Evolutionary conservation across 2,888 invertebrate genomes (phyloP).

Genomic region (Zygaena filipendulae): DNA sequence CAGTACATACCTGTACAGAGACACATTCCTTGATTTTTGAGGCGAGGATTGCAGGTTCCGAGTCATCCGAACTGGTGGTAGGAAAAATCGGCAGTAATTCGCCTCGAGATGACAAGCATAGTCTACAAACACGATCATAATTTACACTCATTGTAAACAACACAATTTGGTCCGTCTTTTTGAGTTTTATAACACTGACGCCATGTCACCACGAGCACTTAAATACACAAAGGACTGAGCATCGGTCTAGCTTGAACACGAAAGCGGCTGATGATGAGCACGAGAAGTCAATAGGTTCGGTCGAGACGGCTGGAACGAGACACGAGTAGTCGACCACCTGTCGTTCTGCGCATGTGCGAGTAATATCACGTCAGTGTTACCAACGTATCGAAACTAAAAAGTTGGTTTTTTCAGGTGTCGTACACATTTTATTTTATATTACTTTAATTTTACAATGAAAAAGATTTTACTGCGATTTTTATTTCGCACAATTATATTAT

Average conservation of each 20-base stretch:
- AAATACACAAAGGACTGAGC: slow-evolving; percentile 67
- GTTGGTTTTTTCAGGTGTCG: slow-evolving; percentile 27
- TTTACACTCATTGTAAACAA: slow-evolving; percentile 66
- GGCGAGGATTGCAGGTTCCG: slow-evolving; percentile 65
- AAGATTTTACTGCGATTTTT: slow-evolving; percentile 1
- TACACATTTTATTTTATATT: slow-evolving; percentile 26
- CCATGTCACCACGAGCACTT: slow-evolving; percentile 67
- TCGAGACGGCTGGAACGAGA: slow-evolving; percentile 62
- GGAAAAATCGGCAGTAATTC: slow-evolving; percentile 71
- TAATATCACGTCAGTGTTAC: slow-evolving; percentile 46
- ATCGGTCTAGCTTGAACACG: slow-evolving; percentile 64
- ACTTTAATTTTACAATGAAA: too few relatives aligned
- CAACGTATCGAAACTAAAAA: slow-evolving; percentile 42
- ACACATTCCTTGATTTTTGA: slow-evolving; percentile 74
- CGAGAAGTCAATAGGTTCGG: slow-evolving; percentile 67
- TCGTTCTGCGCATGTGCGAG: slow-evolving; percentile 70
- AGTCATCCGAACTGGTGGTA: slow-evolving; percentile 64
- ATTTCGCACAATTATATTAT: too few relatives aligned
- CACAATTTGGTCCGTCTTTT: slow-evolving; percentile 45
- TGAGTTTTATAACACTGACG: slow-evolving; percentile 52
- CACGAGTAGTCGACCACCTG: slow-evolving; percentile 68
- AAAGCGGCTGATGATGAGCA: slow-evolving; percentile 70
- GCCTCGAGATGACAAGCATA: slow-evolving; percentile 71
- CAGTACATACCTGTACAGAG: slow-evolving; percentile 72
- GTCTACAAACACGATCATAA: slow-evolving; percentile 70